Evolutionary conservation across 2,113 vertebrate species (phyloP), one percentile per base, ranked within the genome.

Genomic region (Cyanoderma ruficeps): DNA sequence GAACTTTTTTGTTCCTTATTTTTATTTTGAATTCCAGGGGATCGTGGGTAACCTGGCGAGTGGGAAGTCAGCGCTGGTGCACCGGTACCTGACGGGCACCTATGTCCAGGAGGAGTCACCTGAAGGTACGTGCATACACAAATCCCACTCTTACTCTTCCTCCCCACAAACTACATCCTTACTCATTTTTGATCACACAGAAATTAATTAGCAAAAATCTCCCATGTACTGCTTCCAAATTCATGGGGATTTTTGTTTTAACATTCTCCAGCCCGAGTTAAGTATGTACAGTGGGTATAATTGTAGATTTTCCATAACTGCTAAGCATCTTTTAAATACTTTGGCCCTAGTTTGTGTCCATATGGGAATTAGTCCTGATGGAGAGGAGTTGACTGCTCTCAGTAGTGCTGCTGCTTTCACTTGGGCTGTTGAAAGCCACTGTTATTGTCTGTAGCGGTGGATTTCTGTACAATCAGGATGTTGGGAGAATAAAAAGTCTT

Each of bases 41-140:
- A 99, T 99, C 87, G 99, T 99, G 98, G 99, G 99, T 94, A 99
- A 99, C 72, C 94, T 99, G 96, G 99, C 99, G 17, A 99, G 99
- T 10, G 99, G 99, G 84, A 99, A 99, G 97, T 99, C 99, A 0
- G 99, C 99, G 0, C 98, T 99, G 96, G 99, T 99, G 44, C 99
- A 99, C 97, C 98, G 99, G 35, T 99, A 99, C 84, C 98, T 99
- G 97, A 99, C 99, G 0, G 99, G 99, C 89, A 99, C 99, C 0
- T 99, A 99, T 10, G 99, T 99, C 49, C 99, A 99, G 94, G 99
- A 99, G 88, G 99, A 99, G 68, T 99, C 99, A 6, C 99, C 99
- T 15, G 99, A 99, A 98, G 99, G 99, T 99, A 98, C 7, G 97
- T 83, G 11, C 13, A 15, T 2, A 1, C 28, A 16, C 60, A 23